Base-by-base conservation (phyloP, 1,140 invertebrate genomes). In the Papilio polyxenes region DNA sequence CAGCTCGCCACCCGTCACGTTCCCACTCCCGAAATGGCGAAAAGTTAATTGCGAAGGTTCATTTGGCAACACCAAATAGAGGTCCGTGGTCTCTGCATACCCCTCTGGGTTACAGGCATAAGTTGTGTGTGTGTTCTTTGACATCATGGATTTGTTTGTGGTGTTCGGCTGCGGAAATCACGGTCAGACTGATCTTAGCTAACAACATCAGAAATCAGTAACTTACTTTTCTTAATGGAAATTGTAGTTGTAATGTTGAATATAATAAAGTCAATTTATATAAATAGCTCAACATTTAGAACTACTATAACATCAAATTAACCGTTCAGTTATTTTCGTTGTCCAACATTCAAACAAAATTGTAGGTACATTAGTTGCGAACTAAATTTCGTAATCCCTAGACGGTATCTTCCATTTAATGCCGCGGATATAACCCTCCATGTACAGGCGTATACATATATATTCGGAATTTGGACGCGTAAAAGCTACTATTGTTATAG, bases 401-500 rank as follows among this genome's bases (percentile, higher is more conserved):
- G 77, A 62, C 51, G 37, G 40, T 62, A 44, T 79, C 56, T 37
- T 79, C 37, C 56, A 79, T 79, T 79, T 59, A 56, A 59, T 59
- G 17, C 9, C 53, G 11, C 37, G 77, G 56, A 20, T 59, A 79
- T 37, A 78, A 65, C 56, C 53, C 7, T 44, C 75, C 48, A 31
- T 79, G 56, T 79, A 62, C 20, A 59, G 17, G 56, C 56, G 11
- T 44, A 44, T 44, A 44, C 7, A 7, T 76, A 75, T 79, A 65
- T 48, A 79, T 56, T 48, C 78, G 37, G 78, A n/a, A 80, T 69
- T 80, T 80, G 78, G 59, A 49, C 37, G 78, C 62, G 23, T 80
- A 80, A 80, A 80, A 80, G 78, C 78, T 80, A 31, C 59, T 80
- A 80, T 80, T 80, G 78, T 80, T 80, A 80, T 80, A 65, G 78